These are phyloP conservation scores for Sinonovacula constricta DNA, from an alignment of 1,140 invertebrate species.

Conservation along the genomic window DNA sequence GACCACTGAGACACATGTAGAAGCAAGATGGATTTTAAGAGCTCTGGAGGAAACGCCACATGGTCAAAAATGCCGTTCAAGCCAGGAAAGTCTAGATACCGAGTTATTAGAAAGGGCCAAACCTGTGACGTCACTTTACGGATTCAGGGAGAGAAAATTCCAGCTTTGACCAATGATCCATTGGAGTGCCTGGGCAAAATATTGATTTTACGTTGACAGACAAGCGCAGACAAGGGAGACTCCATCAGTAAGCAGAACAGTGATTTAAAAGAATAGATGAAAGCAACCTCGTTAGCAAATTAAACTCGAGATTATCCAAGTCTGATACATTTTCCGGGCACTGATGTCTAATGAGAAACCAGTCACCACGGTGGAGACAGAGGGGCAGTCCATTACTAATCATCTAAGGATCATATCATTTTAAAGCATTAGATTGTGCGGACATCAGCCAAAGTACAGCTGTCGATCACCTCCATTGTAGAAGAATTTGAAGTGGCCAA, in stretches of 20 bases:
- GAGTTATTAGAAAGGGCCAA: neutral
- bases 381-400: neutral
- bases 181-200: neutral
- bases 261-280: neutral
- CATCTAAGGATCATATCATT: too few relatives aligned
- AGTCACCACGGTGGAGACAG: neutral
- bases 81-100: neutral
- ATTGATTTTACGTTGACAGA: neutral
- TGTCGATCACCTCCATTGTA: too few relatives aligned
- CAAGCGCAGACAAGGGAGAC: neutral
- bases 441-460: too few relatives aligned
- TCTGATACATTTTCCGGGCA: neutral
- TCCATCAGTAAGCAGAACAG: neutral
- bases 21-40: constrained; percentile 1
- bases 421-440: too few relatives aligned
- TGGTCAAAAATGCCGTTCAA: too few relatives aligned
- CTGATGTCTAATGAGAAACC: neutral
- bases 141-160: neutral
- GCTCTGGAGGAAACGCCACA: neutral
- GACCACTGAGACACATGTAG: neutral
- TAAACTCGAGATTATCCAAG: neutral
- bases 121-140: too few relatives aligned
- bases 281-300: neutral
- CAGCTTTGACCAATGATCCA: neutral
- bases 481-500: too few relatives aligned